Evolutionary conservation across 2,888 invertebrate species (phyloP), one percentile per base, ranked within the genome.

Genomic region (Eristalinus sepulchralis): DNA sequence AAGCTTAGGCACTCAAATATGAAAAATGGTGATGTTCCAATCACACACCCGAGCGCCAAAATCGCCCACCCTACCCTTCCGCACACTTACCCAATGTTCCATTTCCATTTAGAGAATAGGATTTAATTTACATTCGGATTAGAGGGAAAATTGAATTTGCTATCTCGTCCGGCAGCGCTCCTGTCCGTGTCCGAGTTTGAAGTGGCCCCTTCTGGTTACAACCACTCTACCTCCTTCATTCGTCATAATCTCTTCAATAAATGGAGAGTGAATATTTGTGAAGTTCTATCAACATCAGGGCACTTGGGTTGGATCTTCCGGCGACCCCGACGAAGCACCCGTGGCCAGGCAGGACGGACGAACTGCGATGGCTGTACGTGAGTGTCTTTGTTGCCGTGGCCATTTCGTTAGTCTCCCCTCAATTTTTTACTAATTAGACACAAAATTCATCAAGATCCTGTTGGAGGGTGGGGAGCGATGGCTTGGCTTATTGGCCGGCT

Each of bases 71-170:
- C n/a, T 13, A 5, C 33, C 27, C 13, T 31, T 27, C 5, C 59
- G 36, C 20, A 31, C 36, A 59, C 27, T 13, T 13, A 39, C 5
- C 4, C 20, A 39, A 20, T 55, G 55, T 55, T 55, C 55, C 22
- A 13, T 47, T 47, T 47, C 64, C 36, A 64, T 66, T 77, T 55
- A n/a, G 59, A 47, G 63, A 64, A 70, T 59, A 60, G 76, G 84
- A 80, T 80, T 84, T 72, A 84, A 80, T 84, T 84, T 84, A 80
- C 84, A 66, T 84, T 80, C 71, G 80, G 76, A 75, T 84, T 84
- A 80, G 62, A 70, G 55, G 47, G 70, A 62, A 76, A 80, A 84
- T 84, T 80, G 80, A 84, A 84, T 84, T 80, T 84, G 71, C 80
- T 76, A 84, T 84, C 84, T 80, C 55, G 22, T 11, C 36, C 73